Evolutionary conservation across 2,888 invertebrate genomes (phyloP).

Genomic region (Cryptocheilus praepositus): DNA sequence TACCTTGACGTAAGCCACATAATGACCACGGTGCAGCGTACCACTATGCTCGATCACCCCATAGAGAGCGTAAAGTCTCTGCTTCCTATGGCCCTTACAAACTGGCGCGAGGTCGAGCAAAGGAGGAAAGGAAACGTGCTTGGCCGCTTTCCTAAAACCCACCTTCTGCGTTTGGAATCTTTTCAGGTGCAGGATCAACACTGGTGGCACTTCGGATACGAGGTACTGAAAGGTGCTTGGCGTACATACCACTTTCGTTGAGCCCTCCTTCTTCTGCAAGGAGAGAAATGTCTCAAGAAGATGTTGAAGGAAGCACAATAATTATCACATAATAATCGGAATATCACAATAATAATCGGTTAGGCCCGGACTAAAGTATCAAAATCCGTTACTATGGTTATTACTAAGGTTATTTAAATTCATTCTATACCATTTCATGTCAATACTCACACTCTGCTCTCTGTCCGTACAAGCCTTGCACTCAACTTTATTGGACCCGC

Average conservation of each 20-base stretch:
- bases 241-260: conserved; percentile 83
- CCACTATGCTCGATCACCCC: conserved; percentile 98
- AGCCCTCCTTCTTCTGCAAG: conserved; percentile 78
- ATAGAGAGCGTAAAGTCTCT: conserved; percentile 88
- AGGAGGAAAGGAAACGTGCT: conserved; percentile 91
- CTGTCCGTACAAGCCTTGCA: conserved; percentile 92
- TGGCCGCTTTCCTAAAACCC: conserved; percentile 88
- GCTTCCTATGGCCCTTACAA: conserved; percentile 82
- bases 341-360: too few relatives aligned
- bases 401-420: too few relatives aligned
- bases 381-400: too few relatives aligned
- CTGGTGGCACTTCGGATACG: conserved; percentile 93
- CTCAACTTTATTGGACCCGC: conserved; percentile 93
- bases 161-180: conserved; percentile 86
- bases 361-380: too few relatives aligned
- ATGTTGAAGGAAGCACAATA: too few relatives aligned
- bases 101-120: conserved; percentile 93
- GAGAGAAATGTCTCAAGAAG: too few relatives aligned
- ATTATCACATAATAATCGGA: too few relatives aligned
- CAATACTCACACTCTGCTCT: conserved; percentile 76
- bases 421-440: too few relatives aligned
- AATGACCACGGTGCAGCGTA: conserved; percentile 91
- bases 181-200: conserved; percentile 96
- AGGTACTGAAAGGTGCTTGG: conserved; percentile 90
- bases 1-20: conserved; percentile 96